Base-by-base conservation (phyloP, 1,140 invertebrate genomes). In the Agrypnia vestita region DNA sequence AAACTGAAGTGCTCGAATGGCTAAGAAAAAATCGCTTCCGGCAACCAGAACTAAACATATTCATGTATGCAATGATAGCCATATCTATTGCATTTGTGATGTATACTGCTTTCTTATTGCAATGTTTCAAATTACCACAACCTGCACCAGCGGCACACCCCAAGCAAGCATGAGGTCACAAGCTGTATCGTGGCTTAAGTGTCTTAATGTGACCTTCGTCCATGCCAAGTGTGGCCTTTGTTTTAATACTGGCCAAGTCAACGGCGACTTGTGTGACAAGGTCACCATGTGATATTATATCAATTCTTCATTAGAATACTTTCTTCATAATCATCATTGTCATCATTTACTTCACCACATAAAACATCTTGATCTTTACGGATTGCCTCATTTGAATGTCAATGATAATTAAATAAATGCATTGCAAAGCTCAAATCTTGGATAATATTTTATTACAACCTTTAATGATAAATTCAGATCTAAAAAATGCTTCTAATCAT, bases 1-100 rank as follows among this genome's bases (percentile, higher is more conserved):
- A 97, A 89, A 91, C 93, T 7, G 95, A 97, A 85, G 96, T 98
- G n/a, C 88, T 98, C 59, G 96, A 97, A 84, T 98, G 97, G 97
- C 88, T 98, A 56, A 92, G 96, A 80, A 97, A 97, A 87, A 98
- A 98, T 87, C 92, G 97, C 77, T 98, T 97, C 89, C 91, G 96
- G 43, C 96, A 97, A 85, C 96, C 97, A 0, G 97, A 98, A 87
- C 87, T 98, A 15, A 98, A 97, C 85, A 92, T 98, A 78, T 98
- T 98, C 86, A 97, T 98, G 96, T 98, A 97, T 86, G 96, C 95
- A 71, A 90, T 98, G 83, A 94, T 96, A 84, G 96, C 95, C 0
- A 93, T 97, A 76, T 94, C 94, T 64, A 89, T 96, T 80, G 93
- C 95, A 25, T 98, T 98, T 84, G 91, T 97, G 4, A 90, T 97